Conservation (phyloP, 37 sponge, comb jelly and placozoan genomes). For the Cliona cf. orientalis region DNA sequence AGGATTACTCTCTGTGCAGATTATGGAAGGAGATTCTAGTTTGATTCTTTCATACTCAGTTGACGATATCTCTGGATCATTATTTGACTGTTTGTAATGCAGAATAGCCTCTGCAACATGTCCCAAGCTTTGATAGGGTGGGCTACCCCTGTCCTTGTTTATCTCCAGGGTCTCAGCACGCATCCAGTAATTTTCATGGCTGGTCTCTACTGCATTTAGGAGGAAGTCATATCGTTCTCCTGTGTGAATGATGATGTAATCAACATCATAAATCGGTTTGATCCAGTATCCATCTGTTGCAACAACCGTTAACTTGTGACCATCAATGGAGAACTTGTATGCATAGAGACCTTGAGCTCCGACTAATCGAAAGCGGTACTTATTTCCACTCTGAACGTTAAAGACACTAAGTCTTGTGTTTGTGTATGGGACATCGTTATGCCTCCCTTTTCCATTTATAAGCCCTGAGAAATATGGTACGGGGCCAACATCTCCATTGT, state of each 20-base stretch:
- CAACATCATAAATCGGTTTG: constrained; percentile 44
- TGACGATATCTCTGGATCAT: neutral
- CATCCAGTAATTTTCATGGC: constrained; percentile 39
- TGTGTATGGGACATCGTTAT: constrained; percentile 21
- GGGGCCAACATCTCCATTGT: constrained; percentile 28
- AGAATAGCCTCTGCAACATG: constrained; percentile 57
- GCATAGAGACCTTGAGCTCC: constrained; percentile 55
- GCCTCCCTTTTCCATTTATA: constrained; percentile 58
- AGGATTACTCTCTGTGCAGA: constrained; percentile 7
- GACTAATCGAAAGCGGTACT: constrained; percentile 68
- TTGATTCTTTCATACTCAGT: constrained; percentile 12
- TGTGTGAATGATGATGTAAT: constrained; percentile 69
- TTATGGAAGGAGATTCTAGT: neutral
- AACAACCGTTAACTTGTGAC: constrained; percentile 67
- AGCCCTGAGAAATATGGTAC: constrained; percentile 55
- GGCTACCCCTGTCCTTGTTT: neutral
- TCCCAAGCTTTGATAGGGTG: constrained; percentile 18
- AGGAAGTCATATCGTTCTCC: constrained; percentile 89
- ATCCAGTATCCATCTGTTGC: constrained; percentile 64
- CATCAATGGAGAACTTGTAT: constrained; percentile 67
- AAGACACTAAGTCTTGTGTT: constrained; percentile 41
- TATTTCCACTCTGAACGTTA: constrained; percentile 32
- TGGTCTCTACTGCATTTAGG: constrained; percentile 45
- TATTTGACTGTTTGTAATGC: constrained; percentile 27
- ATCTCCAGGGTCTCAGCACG: constrained; percentile 69